These are phyloP conservation scores for Harpalus rufipes DNA, from an alignment of 2,888 invertebrate genomes.

Conservation along the genomic window DNA sequence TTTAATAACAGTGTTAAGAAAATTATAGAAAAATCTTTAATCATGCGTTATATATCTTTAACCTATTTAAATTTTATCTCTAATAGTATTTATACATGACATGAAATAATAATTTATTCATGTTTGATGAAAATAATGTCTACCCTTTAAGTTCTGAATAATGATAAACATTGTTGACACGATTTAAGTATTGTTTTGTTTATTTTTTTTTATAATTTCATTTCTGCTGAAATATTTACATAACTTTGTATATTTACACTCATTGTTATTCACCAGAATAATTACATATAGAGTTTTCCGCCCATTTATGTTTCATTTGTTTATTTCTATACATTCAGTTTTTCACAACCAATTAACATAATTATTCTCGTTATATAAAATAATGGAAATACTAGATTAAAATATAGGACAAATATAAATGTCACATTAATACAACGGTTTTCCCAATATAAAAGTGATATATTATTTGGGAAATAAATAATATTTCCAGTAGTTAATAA, in stretches of 20 bases:
- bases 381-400: too few relatives aligned
- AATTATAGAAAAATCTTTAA: slow-evolving; percentile 2
- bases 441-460: too few relatives aligned
- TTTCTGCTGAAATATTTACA: neutral
- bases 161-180: neutral
- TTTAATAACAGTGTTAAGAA: neutral
- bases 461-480: too few relatives aligned
- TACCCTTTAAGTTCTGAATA: neutral
- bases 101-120: neutral
- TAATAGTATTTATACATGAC: neutral
- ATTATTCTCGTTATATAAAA: neutral
- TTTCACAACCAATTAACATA: neutral
- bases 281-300: too few relatives aligned
- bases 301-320: too few relatives aligned
- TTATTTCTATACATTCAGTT: neutral
- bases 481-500: too few relatives aligned
- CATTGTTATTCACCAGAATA: too few relatives aligned
- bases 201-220: neutral
- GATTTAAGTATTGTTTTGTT: neutral
- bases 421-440: too few relatives aligned
- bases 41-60: neutral
- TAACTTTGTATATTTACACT: neutral
- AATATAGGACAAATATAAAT: too few relatives aligned
- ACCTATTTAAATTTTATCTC: neutral
- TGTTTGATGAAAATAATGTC: neutral